A percentile compares a stretch with the other conserved stretches of the same genome.
phyloP scores from a whole-genome alignment of 2,113 vertebrate species.

The Calonectris borealis region DNA sequence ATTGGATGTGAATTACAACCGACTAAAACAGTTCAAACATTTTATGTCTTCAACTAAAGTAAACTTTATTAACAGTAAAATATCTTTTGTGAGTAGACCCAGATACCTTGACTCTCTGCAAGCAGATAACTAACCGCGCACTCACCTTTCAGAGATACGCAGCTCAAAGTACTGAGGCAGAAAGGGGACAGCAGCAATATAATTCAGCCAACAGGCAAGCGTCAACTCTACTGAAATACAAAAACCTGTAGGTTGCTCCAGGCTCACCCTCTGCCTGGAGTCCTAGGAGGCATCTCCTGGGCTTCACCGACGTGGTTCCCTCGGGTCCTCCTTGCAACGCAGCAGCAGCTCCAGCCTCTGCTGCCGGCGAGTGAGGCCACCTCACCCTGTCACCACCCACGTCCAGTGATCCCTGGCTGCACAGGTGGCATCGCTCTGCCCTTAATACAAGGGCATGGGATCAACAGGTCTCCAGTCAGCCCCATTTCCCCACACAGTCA shows the following conservation, averaged over 20 bases:
- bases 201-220: background rate
- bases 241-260: background rate
- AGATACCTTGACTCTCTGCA: background rate
- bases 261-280: background rate
- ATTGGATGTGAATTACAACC: accelerated
- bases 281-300: background rate
- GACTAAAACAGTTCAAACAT: background rate
- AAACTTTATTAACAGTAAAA: background rate
- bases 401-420: accelerated
- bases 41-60: background rate
- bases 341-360: background rate
- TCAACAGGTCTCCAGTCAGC: background rate
- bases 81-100: accelerated
- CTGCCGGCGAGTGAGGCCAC: background rate
- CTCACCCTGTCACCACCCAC: accelerated
- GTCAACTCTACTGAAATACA: background rate
- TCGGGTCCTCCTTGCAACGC: accelerated
- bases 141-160: accelerated
- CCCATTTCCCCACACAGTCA: background rate
- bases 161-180: background rate
- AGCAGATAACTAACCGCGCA: background rate
- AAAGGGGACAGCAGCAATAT: accelerated
- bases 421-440: accelerated
- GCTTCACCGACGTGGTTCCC: background rate
- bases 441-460: background rate